Base-by-base conservation (phyloP, 2,888 invertebrate genomes). In the Plagiodera versicolora region DNA sequence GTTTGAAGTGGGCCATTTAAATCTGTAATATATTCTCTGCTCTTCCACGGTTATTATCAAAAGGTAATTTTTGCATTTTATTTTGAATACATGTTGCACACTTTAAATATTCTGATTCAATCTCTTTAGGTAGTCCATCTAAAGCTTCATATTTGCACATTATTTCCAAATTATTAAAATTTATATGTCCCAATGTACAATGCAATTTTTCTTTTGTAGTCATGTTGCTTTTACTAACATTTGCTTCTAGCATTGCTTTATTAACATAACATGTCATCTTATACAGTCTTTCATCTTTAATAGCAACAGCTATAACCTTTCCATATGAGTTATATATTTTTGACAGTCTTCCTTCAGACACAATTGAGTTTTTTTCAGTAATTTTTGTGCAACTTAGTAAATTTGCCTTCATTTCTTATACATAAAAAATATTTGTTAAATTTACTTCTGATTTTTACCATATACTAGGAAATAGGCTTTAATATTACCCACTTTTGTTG, bases 1-100 rank as follows among this genome's bases (percentile, higher is more conserved):
- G 56, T 58, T 5, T 61, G 57, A 35, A 66, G 68, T 1, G 46
- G 46, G 18, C 69, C 68, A 65, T 70, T 63, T n/a, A 66, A 61
- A 61, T 70, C 70, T 32, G 66, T 65, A 70, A 56, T 11, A 71
- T 53, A 8, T 70, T 66, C 32, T 61, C 63, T 24, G 67, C 64
- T 58, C 50, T 63, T 8, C 45, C 58, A 54, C 69, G 58, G 56
- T 67, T 66, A 61, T 72, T 70, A 44, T 68, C 24, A 60, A 69
- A 72, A 14, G 61, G 54, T 64, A 70, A 39, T 54, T 71, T 72
- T 53, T 64, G 56, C 70, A 71, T 72, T 68, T 70, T 68, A 64
- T 63, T 71, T 66, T 68, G 53, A 8, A 68, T 59, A 63, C 70
- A 71, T 32, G 56, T 69, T 46, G 53, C 61, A 57, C 69, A 69